Evolutionary conservation across 2,113 vertebrate species (phyloP).

Genomic region (Solenodon paradoxus): DNA sequence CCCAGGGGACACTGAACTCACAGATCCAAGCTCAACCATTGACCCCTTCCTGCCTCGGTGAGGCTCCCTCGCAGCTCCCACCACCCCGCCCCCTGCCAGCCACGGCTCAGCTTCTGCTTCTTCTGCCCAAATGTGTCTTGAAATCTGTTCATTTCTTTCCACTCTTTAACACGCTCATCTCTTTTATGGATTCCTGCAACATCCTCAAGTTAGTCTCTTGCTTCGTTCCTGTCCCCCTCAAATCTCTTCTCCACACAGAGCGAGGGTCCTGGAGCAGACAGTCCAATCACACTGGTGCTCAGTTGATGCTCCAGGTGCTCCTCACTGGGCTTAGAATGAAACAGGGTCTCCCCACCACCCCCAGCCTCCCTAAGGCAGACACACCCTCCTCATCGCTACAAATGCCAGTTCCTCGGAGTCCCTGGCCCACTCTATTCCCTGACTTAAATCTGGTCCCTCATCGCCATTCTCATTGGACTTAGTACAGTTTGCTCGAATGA

Average conservation of each 20-base stretch:
- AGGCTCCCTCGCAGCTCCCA: not conserved
- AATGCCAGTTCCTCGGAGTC: not conserved
- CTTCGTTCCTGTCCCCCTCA: not conserved
- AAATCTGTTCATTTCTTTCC: not conserved
- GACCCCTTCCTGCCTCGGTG: not conserved
- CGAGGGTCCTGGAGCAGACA: not conserved
- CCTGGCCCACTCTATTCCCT: not conserved
- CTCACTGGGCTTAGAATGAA: not conserved
- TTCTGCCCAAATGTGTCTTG: not conserved
- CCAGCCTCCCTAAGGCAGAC: not conserved
- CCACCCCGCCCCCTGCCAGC: not conserved
- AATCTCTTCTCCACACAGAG: not conserved
- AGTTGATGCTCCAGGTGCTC: accelerated
- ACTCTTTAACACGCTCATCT: not conserved
- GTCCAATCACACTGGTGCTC: accelerated
- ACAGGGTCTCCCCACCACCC: not conserved
- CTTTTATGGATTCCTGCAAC: not conserved
- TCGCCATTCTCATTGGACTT: not conserved
- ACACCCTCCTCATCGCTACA: not conserved
- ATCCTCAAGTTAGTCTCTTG: not conserved
- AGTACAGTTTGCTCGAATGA: not conserved
- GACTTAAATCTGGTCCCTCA: not conserved
- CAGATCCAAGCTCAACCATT: not conserved
- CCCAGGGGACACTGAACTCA: not conserved
- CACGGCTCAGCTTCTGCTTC: not conserved